Evolutionary conservation across 2,888 invertebrate genomes (phyloP).

Genomic region (Sabatieria punctata): DNA sequence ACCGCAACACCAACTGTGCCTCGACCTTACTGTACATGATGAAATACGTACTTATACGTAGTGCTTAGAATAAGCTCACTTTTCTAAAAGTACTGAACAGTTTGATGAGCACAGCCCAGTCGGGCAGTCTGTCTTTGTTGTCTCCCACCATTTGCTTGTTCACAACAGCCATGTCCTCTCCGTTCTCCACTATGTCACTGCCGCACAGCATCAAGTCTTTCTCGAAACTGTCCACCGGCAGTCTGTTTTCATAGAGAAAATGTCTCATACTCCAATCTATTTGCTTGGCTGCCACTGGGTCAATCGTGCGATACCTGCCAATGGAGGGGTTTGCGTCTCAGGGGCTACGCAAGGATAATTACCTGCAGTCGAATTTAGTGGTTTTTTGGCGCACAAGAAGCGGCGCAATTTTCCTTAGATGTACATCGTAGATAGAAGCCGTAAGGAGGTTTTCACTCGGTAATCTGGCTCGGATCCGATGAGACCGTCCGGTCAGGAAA

Average conservation of each 20-base stretch:
- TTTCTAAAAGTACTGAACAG: slow-evolving; percentile 15
- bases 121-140: slow-evolving; percentile 12
- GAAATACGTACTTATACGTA: too few species aligned
- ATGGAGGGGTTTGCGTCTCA: too few species aligned
- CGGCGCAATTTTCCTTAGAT: too few species aligned
- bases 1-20: too few species aligned
- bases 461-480: slow-evolving; percentile 12
- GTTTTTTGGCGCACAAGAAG: too few species aligned
- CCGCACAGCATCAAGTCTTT: slow-evolving; percentile 14
- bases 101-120: slow-evolving; percentile 18
- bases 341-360: too few species aligned
- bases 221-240: slow-evolving; percentile 15
- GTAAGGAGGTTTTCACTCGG: slow-evolving; percentile 15
- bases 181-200: slow-evolving; percentile 17
- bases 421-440: too few species aligned
- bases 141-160: slow-evolving; percentile 12
- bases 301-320: too few species aligned
- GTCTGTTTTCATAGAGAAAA: slow-evolving; percentile 13
- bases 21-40: too few species aligned
- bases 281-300: slow-evolving; percentile 13
- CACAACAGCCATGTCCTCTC: slow-evolving; percentile 17
- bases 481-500: slow-evolving; percentile 14
- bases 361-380: too few species aligned
- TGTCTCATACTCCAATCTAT: slow-evolving; percentile 17
- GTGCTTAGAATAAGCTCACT: too few species aligned